These are phyloP conservation scores for Sebastes glaucus DNA, from an alignment of 2,797 vertebrate genomes.

Conservation along the genomic window DNA sequence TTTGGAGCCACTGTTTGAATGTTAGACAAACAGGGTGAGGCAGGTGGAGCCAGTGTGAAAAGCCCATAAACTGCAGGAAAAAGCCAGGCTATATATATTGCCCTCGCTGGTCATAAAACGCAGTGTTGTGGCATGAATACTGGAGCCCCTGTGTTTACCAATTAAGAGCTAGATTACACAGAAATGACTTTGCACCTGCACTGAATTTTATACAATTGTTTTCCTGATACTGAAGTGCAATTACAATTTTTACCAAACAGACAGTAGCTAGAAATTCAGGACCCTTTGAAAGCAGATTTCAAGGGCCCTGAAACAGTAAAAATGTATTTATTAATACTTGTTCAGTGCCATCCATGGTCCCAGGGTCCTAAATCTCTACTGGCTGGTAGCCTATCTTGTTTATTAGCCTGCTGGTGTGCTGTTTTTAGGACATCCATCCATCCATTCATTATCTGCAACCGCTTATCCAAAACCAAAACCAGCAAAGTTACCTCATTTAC, in stretches of 20 bases:
- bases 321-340: not conserved
- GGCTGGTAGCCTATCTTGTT: not conserved
- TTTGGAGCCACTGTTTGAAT: not conserved
- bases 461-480: not conserved
- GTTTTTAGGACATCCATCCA: not conserved
- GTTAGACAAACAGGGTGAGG: not conserved
- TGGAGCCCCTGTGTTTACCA: not conserved
- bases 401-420: not conserved
- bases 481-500: conserved; percentile 2
- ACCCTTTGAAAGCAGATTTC: not conserved
- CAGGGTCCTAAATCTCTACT: not conserved
- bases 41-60: not conserved
- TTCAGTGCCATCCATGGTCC: not conserved
- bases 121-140: not conserved
- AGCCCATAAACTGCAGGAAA: conserved; percentile 2
- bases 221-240: not conserved
- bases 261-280: not conserved
- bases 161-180: not conserved
- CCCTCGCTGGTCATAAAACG: not conserved
- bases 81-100: not conserved
- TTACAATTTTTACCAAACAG: not conserved
- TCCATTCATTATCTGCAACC: too few relatives aligned
- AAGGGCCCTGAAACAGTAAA: not conserved
- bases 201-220: not conserved
- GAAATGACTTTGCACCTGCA: not conserved